A percentile compares a stretch with the other conserved stretches of the same genome.
Conservation (phyloP, 2,797 vertebrate genomes). For the Cuculus canorus region DNA sequence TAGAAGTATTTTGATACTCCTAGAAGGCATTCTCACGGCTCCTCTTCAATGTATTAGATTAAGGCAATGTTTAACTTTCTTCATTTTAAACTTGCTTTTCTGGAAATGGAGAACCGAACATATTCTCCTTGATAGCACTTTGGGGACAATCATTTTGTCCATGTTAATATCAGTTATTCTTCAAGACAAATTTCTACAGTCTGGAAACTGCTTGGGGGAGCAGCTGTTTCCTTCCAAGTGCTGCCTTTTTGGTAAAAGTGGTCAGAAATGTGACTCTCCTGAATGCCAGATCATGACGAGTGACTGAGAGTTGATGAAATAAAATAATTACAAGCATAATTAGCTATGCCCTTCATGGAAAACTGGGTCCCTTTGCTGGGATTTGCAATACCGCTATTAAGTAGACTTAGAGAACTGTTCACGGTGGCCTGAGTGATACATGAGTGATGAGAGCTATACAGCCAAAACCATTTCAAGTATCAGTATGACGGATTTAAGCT, state of each 20-base stretch:
- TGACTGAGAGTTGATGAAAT: constrained; percentile 15
- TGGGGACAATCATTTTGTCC: background rate
- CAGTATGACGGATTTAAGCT: background rate
- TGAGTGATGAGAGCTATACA: background rate
- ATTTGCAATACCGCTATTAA: background rate
- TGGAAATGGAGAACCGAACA: background rate
- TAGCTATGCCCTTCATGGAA: constrained; percentile 2
- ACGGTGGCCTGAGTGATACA: background rate
- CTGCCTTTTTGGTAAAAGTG: background rate
- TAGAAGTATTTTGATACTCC: background rate
- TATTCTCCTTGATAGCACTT: background rate
- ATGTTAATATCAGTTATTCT: constrained; percentile 11
- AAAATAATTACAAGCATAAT: constrained; percentile 30
- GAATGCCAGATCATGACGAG: background rate
- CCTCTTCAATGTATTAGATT: background rate
- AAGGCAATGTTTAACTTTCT: background rate
- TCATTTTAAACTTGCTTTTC: background rate
- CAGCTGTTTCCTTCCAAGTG: constrained; percentile 16
- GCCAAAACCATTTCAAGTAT: background rate
- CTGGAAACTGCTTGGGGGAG: constrained; percentile 21
- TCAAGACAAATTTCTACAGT: background rate
- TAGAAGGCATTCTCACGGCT: background rate
- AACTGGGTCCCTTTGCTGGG: background rate
- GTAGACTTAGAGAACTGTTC: background rate
- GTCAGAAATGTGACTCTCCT: constrained; percentile 48